Evolutionary conservation across 2,113 vertebrate species (phyloP), one percentile per base, ranked within the genome.

Genomic region (Podarcis cretensis): DNA sequence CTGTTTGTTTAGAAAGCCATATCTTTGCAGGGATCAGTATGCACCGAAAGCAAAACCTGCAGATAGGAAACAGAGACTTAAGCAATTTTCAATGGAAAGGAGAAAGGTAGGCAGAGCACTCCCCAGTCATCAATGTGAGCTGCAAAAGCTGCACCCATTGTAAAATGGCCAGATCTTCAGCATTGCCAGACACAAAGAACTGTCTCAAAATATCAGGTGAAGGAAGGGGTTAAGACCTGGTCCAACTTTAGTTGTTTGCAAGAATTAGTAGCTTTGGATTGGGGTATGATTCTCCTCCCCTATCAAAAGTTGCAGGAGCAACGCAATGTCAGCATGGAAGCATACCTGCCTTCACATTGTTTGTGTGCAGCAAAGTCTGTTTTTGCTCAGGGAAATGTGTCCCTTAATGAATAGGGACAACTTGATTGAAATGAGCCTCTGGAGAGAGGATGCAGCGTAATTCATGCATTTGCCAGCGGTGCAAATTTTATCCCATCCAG

Each of bases 11-110:
- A 86, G 54, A 35, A 88, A 88, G 90, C 81, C 86, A 66, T 84
- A 91, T 78, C 68, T 93, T 86, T 90, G 87, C 91, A 88, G 81
- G 91, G 77, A 91, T 85, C 90, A 91, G 21, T 4, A 86, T 68
- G 37, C 65, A 77, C 1, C 23, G 89, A 90, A 87, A 89, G 40
- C 54, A 91, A 91, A 89, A 54, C 75, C 66, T 71, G 57, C 75
- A 3, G 23, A 23, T 69, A 63, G 84, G 91, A 91, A 93, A 13
- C 18, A 54, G 23, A 90, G 85, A 69, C 21, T 66, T 63, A 14
- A 14, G 37, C 13, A 6, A 23, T 40, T 92, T 66, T 87, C 37
- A 65, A 35, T 20, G 37, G 0, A 27, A 69, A 92, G 81, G 87
- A 23, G 30, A 86, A 48, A 21, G 71, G 21, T 27, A 81, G 1